These are phyloP conservation scores for Pterocles orientalis DNA, from an alignment of 2,113 vertebrate genomes.

Conservation along the genomic window DNA sequence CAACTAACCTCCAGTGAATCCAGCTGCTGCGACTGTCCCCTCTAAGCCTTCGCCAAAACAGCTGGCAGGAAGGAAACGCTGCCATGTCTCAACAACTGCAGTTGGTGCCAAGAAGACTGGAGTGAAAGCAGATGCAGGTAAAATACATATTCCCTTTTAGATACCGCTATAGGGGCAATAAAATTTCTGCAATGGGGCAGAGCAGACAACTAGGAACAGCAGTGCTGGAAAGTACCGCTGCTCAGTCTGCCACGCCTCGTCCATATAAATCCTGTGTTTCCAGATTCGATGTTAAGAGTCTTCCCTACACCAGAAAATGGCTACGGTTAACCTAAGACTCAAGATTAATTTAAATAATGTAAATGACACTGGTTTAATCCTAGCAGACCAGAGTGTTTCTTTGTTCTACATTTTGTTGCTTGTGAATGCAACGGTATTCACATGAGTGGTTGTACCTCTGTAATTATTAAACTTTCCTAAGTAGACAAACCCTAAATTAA, in stretches of 20 bases:
- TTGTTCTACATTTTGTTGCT: neutral
- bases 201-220: neutral
- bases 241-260: neutral
- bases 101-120: neutral
- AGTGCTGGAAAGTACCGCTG: neutral
- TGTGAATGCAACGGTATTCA: neutral
- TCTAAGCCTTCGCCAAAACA: constrained; percentile 34
- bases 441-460: neutral
- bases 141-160: neutral
- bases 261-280: neutral
- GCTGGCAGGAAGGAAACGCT: constrained; percentile 59
- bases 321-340: neutral
- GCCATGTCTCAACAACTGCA: neutral
- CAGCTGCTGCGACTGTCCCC: neutral
- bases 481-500: neutral
- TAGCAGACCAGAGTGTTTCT: neutral
- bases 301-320: neutral
- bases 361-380: neutral
- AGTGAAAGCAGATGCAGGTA: constrained; percentile 48
- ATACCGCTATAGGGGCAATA: neutral
- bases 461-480: neutral
- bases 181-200: neutral
- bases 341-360: neutral
- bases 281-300: neutral
- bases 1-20: constrained; percentile 39